Evolutionary conservation across 1,140 invertebrate species (phyloP), one percentile per base, ranked within the genome.

Genomic region (Cotesia glomerata): DNA sequence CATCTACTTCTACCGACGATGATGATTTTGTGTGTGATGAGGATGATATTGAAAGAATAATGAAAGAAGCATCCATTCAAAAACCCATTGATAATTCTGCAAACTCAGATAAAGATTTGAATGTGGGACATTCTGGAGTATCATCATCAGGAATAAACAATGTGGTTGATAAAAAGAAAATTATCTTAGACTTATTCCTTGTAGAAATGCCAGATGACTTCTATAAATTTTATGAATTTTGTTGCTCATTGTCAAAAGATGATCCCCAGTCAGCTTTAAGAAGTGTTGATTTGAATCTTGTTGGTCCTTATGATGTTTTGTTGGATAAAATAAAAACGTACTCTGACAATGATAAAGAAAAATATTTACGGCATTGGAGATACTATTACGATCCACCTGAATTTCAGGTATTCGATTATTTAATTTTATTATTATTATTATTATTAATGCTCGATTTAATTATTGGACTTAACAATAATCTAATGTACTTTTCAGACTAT

Each of bases 371-470:
- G 45, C 95, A 98, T 82, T 97, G 95, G 93, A 89, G 97, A 79
- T 97, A 94, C 87, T 98, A 91, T 84, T 97, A 95, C 87, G 97
- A 98, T 90, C 95, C 95, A 54, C 96, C 97, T 45, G 96, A 98
- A 88, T 96, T 98, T 86, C 93, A 94, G 87, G 91, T 93, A 88
- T 49, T 34, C 56, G 26, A 26, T 26, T 26, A 26, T 26, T 26
- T 26, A 26, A 26, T 26, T 26, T 26, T 26, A 26, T 26, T 1
- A 26, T 26, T 26, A 26, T 26, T 26, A 26, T 26, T 26, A 34
- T 64, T 35, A 9, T 64, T 71, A 39, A 14, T 64, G 3, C 72
- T 68, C 36, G 59, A 34, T 76, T 11, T 65, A 9, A 66, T 13
- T 56, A 11, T 52, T 34, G 11, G 32, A 45, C 26, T n/a, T 26